A percentile compares a stretch with the other conserved stretches of the same genome.
phyloP scores from a whole-genome alignment of 2,797 vertebrate genomes.

The Rhynchonycteris naso region DNA sequence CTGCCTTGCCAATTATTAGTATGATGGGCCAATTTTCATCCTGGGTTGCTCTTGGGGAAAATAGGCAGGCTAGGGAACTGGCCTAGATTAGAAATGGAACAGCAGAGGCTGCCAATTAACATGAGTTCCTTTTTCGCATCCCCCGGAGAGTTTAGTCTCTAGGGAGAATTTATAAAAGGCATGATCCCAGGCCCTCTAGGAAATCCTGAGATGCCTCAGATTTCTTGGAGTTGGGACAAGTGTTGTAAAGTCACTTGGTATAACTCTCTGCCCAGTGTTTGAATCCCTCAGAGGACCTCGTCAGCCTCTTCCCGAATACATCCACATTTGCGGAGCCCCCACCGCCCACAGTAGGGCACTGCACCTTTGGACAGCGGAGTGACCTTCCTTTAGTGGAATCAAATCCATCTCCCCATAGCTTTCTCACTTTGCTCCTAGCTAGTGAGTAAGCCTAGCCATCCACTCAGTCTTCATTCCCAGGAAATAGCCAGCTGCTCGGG shows the following conservation, averaged over 20 bases:
- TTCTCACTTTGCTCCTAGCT: background rate
- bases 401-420: background rate
- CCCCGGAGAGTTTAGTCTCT: slow-evolving; percentile 50
- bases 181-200: slow-evolving; percentile 1
- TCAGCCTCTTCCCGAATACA: background rate
- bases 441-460: background rate
- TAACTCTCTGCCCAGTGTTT: background rate
- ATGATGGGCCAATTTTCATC: slow-evolving; percentile 76
- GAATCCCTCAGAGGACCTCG: background rate
- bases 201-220: background rate
- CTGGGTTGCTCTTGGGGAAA: slow-evolving; percentile 70
- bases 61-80: slow-evolving; percentile 72
- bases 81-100: slow-evolving; percentile 78
- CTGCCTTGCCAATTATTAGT: slow-evolving; percentile 75
- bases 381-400: background rate
- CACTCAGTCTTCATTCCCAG: background rate
- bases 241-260: background rate
- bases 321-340: background rate
- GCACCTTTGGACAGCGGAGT: background rate
- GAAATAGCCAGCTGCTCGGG: background rate
- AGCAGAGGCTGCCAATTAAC: slow-evolving; percentile 71
- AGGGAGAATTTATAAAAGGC: slow-evolving; percentile 52
- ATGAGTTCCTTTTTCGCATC: slow-evolving; percentile 50
- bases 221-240: background rate
- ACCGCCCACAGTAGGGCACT: background rate